Conservation (phyloP, 2,797 vertebrate genomes). For the Poliocrania exsul region DNA sequence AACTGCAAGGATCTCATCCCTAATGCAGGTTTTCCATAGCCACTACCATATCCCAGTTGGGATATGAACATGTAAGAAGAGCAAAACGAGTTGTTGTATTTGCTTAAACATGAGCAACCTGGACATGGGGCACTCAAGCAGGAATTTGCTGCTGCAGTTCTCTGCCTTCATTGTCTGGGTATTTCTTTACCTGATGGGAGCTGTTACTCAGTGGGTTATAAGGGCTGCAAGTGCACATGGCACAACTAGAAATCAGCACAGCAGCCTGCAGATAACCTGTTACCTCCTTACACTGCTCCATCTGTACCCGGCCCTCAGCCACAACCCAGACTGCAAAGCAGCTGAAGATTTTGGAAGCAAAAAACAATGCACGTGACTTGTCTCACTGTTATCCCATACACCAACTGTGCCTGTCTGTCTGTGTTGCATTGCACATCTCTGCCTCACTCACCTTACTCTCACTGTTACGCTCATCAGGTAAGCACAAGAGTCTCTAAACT, state of each 20-base stretch:
- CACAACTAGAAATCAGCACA: neutral
- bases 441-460: neutral
- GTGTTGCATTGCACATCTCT: rapidly evolving
- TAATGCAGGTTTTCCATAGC: neutral
- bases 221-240: neutral
- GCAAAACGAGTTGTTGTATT: neutral
- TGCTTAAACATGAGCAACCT: neutral
- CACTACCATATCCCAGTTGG: neutral
- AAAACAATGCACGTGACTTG: rapidly evolving
- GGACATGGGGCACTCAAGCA: neutral
- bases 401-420: rapidly evolving
- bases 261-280: neutral
- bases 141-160: neutral
- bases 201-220: neutral
- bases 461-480: neutral
- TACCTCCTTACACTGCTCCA: neutral
- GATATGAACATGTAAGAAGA: neutral
- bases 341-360: neutral
- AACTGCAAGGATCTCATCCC: neutral
- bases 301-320: neutral
- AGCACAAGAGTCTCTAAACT: rapidly evolving
- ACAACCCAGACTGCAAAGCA: neutral
- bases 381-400: rapidly evolving
- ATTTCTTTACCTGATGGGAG: neutral
- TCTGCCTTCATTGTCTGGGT: rapidly evolving